Evolutionary conservation across 2,113 vertebrate genomes (phyloP).

Genomic region (Paramormyrops kingsleyae): DNA sequence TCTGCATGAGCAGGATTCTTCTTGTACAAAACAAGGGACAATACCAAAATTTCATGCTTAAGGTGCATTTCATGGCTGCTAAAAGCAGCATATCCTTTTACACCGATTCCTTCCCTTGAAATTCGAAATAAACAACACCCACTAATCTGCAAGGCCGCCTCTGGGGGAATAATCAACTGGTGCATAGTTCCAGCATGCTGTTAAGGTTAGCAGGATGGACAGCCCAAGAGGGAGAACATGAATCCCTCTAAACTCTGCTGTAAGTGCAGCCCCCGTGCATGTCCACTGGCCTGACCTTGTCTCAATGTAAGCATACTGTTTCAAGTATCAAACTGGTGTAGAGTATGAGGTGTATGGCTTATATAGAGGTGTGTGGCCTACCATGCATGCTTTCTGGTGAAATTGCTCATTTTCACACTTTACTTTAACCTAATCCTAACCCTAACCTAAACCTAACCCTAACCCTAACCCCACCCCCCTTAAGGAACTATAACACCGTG

Average conservation of each 20-base stretch:
- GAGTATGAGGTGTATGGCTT: background rate
- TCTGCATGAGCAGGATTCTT: background rate
- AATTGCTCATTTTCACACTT: background rate
- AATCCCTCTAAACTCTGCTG: background rate
- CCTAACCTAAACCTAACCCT: too few relatives aligned
- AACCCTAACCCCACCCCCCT: too few relatives aligned
- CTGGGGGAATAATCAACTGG: slow-evolving; percentile 31
- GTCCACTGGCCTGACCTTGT: background rate
- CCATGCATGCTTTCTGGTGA: background rate
- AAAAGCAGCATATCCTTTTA: slow-evolving; percentile 19
- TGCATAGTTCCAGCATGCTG: slow-evolving; percentile 25
- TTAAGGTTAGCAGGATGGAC: slow-evolving; percentile 15
- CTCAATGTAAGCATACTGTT: background rate
- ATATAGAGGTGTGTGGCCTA: background rate
- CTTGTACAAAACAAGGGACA: slow-evolving; percentile 13
- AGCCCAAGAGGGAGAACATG: background rate
- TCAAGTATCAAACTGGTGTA: background rate
- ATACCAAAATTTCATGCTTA: background rate
- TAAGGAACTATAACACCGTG: background rate
- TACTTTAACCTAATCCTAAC: background rate
- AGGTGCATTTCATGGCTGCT: slow-evolving; percentile 16
- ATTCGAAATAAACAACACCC: slow-evolving; percentile 28
- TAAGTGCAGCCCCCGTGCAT: background rate
- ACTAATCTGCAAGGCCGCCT: slow-evolving; percentile 36
- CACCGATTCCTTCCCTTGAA: slow-evolving; percentile 27